Percentiles rank a stretch among this genome's conserved stretches.
These are phyloP conservation scores for Himalopsyche kuldschensis DNA, from an alignment of 2,888 invertebrate species.

Conservation along the genomic window DNA sequence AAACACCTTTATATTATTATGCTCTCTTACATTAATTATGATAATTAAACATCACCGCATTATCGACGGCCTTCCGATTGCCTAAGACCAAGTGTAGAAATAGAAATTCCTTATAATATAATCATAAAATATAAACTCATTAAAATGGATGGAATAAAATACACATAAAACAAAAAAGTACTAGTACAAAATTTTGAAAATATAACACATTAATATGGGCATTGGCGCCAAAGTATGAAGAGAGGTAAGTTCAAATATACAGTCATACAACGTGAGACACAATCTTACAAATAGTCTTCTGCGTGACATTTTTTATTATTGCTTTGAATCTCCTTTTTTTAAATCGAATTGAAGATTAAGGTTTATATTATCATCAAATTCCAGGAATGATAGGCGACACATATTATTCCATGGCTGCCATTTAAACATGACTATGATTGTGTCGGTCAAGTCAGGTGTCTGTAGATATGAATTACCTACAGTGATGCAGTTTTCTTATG, in stretches of 20 bases:
- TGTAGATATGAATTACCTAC: too few species aligned
- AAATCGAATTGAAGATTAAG: too few species aligned
- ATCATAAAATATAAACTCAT: constrained; percentile 13
- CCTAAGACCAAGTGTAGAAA: constrained; percentile 47
- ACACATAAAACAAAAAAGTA: constrained; percentile 41
- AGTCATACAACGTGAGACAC: too few species aligned
- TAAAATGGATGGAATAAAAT: constrained; percentile 44
- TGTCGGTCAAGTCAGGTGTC: too few species aligned
- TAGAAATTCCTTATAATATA: constrained; percentile 37
- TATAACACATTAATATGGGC: background rate
- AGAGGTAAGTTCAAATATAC: background rate
- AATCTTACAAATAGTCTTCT: too few species aligned
- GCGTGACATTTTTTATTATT: too few species aligned
- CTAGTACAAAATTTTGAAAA: constrained; percentile 45
- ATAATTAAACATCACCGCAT: background rate
- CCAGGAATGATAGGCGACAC: too few species aligned
- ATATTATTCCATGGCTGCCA: too few species aligned
- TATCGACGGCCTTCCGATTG: constrained; percentile 44
- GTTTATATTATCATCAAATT: too few species aligned
- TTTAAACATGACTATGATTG: too few species aligned
- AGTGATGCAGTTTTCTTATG: background rate
- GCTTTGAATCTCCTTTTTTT: too few species aligned
- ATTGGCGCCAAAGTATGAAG: background rate
- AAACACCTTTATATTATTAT: background rate
- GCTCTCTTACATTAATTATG: background rate